Base-by-base conservation (phyloP, 2,113 vertebrate genomes). In the Leptocoma aspasia region DNA sequence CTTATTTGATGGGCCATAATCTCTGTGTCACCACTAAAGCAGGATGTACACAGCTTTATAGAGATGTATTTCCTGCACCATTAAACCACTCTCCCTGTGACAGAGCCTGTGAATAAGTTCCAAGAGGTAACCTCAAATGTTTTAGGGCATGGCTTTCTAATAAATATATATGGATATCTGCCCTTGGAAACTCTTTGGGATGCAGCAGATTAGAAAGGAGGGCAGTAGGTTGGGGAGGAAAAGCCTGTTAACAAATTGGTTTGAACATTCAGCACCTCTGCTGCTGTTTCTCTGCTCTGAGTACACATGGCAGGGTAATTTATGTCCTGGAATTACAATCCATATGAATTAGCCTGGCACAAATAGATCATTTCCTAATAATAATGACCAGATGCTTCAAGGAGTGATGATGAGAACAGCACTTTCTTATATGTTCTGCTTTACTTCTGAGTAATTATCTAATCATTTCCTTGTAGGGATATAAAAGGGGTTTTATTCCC, bases 321-420 rank as follows among this genome's bases (percentile, higher is more conserved):
- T 92, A 92, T 92, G 84, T 88, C 63, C 88, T 57, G 69, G 90
- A 97, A 96, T 96, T 86, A 76, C 87, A 93, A 86, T 96, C 87
- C 61, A 56, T 94, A 41, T 89, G 96, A 97, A 93, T 96, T 95
- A 93, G 79, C 76, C 42, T 89, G 91, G 78, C 90, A 93, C 88
- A 81, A 95, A 94, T 96, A 56, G 82, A 91, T 94, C 71, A 76
- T 78, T 94, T 93, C 78, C 64, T 93, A 91, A 91, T 83, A 91
- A 91, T 83, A 94, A 45, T 75, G 93, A 89, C 92, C 91, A 94
- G 93, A 93, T 92, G 94, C 88, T 95, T 93, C 75, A 82, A 95
- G 92, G 92, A 95, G 80, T 45, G 73, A 52, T 92, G 90, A 82
- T 93, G 64, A 93, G 68, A 80, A 54, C 82, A 81, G 50, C 77